These are phyloP conservation scores for Plecotus auritus DNA, from an alignment of 2,113 vertebrate species.

Conservation along the genomic window DNA sequence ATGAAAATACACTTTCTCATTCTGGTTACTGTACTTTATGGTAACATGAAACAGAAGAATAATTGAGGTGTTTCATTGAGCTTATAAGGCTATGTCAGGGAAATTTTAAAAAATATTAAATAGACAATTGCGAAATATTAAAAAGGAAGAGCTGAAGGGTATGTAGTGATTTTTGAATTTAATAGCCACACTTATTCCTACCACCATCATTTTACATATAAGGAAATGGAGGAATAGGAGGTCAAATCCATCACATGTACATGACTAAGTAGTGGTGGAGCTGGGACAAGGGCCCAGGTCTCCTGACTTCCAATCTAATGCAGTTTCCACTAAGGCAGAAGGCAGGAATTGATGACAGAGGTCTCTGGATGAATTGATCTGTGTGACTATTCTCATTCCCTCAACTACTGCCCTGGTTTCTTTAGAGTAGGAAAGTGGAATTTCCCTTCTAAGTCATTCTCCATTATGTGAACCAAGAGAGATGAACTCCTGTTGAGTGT, in stretches of 20 bases:
- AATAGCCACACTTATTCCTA: neutral
- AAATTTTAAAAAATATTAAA: neutral
- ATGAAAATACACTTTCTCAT: slow-evolving; percentile 12
- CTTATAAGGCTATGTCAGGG: neutral
- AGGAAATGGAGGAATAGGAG: neutral
- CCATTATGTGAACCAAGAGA: neutral
- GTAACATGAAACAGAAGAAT: neutral
- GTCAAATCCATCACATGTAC: neutral
- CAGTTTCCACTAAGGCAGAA: neutral
- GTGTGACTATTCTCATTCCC: neutral
- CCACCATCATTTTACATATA: neutral
- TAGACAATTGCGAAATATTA: neutral
- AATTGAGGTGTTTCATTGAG: neutral
- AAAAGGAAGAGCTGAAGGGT: neutral
- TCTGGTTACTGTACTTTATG: neutral
- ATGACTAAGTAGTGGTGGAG: neutral
- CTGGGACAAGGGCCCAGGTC: neutral
- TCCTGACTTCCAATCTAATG: neutral
- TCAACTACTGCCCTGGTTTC: neutral
- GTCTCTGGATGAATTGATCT: neutral
- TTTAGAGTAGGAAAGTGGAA: neutral
- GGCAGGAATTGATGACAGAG: neutral
- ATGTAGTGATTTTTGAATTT: neutral
- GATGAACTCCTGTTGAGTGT: neutral
- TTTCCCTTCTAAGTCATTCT: neutral